Evolutionary conservation across 2,113 vertebrate genomes (phyloP).

Genomic region (Mesitornis unicolor): DNA sequence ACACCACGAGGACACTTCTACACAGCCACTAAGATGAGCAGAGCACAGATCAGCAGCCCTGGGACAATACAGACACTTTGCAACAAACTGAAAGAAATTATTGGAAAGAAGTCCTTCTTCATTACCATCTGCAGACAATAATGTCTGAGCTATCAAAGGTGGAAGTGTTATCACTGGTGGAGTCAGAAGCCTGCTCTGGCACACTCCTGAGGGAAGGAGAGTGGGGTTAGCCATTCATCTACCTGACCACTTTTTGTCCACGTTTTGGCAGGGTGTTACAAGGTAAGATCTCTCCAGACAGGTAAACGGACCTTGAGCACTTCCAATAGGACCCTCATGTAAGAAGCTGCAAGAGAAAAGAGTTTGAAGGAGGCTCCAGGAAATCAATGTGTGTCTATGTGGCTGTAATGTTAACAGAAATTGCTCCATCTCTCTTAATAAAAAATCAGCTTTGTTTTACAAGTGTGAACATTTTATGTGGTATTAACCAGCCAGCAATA

Average conservation of each 20-base stretch:
- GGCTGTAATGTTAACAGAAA: not conserved
- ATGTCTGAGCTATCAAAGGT: not conserved
- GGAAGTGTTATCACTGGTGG: not conserved
- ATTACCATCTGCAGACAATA: not conserved
- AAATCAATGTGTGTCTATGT: not conserved
- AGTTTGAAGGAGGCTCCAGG: not conserved
- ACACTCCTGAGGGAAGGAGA: not conserved
- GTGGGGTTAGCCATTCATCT: not conserved
- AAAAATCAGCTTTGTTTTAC: not conserved
- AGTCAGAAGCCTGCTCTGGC: not conserved
- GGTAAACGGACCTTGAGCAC: not conserved
- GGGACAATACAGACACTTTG: not conserved
- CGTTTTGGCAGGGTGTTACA: not conserved
- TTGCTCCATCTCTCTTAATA: not conserved
- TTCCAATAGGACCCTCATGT: not conserved
- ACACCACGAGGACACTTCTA: not conserved
- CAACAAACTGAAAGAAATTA: not conserved
- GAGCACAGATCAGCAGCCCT: not conserved
- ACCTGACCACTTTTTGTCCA: not conserved
- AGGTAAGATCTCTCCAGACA: not conserved
- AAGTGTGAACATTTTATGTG: not conserved
- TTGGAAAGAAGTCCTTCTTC: not conserved
- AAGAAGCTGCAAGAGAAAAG: not conserved
- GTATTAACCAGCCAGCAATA: not conserved
- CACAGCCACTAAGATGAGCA: not conserved